Evolutionary conservation across 2,113 vertebrate genomes (phyloP).

Genomic region (Strix uralensis): DNA sequence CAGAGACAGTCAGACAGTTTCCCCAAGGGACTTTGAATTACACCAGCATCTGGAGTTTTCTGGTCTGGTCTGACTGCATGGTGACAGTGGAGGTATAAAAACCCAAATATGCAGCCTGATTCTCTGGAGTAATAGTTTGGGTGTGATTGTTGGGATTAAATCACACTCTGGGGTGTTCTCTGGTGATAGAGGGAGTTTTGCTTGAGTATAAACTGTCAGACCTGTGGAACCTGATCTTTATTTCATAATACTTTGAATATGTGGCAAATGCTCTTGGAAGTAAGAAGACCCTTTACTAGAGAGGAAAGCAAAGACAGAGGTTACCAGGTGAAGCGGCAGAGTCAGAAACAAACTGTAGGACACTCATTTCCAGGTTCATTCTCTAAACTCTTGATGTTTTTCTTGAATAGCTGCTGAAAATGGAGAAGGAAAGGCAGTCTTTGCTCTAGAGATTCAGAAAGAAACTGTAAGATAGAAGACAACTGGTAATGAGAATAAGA

Average conservation of each 20-base stretch:
- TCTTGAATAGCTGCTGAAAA: slow-evolving; percentile 2
- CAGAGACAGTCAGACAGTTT: not conserved
- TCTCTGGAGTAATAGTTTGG: not conserved
- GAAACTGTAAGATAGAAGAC: not conserved
- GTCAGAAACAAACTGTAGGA: not conserved
- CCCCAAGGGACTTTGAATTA: not conserved
- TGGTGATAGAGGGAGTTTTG: not conserved
- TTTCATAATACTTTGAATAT: not conserved
- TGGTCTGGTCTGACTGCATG: not conserved
- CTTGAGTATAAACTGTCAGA: not conserved
- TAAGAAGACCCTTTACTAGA: not conserved
- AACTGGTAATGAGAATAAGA: not conserved
- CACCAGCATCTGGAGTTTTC: not conserved
- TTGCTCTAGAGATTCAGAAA: not conserved
- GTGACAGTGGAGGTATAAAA: not conserved
- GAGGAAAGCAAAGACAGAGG: not conserved
- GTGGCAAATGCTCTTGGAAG: not conserved
- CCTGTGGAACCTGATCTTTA: not conserved
- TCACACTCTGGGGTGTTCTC: not conserved
- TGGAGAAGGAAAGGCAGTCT: not conserved
- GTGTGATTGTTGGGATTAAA: not conserved
- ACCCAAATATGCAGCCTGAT: not conserved
- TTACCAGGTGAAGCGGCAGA: not conserved
- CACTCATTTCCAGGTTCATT: not conserved
- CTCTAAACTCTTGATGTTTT: not conserved